Percentiles rank a stretch among this genome's conserved stretches.
Conservation (phyloP, 2,888 invertebrate genomes). For the Auanema sp. region DNA sequence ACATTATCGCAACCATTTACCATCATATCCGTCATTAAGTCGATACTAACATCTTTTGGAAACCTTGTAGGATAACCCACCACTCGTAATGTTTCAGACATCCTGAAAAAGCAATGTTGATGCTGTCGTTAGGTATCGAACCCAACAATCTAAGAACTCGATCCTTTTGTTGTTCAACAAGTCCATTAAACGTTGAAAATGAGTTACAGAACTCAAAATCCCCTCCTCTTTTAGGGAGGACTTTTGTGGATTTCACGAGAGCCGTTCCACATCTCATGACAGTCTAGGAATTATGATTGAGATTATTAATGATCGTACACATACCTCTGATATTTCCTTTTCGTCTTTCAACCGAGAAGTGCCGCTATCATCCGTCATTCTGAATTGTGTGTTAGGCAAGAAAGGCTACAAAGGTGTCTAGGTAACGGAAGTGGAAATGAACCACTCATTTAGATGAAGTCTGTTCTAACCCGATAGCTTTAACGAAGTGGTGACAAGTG, state of each 20-base stretch:
- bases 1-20: conserved; percentile 51
- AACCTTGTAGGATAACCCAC: conserved; percentile 38
- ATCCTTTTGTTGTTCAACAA: conserved; percentile 41
- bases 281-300: conserved; percentile 15
- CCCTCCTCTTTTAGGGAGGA: conserved; percentile 42
- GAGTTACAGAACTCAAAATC: conserved; percentile 54
- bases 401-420: too few relatives aligned
- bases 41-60: conserved; percentile 27
- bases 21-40: conserved; percentile 41
- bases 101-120: neutral
- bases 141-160: conserved; percentile 38
- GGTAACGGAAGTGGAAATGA: too few relatives aligned
- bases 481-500: too few relatives aligned
- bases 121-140: too few relatives aligned
- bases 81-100: conserved; percentile 8
- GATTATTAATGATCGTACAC: neutral
- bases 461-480: too few relatives aligned
- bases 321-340: conserved; percentile 9
- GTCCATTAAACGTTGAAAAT: conserved; percentile 47
- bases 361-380: conserved; percentile 1
- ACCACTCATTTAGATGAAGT: too few relatives aligned
- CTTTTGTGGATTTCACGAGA: conserved; percentile 34
- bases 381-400: too few relatives aligned
- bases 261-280: conserved; percentile 25
- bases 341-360: neutral